Conservation (phyloP, 2,888 invertebrate species). For the Ichneumoninae sp. region DNA sequence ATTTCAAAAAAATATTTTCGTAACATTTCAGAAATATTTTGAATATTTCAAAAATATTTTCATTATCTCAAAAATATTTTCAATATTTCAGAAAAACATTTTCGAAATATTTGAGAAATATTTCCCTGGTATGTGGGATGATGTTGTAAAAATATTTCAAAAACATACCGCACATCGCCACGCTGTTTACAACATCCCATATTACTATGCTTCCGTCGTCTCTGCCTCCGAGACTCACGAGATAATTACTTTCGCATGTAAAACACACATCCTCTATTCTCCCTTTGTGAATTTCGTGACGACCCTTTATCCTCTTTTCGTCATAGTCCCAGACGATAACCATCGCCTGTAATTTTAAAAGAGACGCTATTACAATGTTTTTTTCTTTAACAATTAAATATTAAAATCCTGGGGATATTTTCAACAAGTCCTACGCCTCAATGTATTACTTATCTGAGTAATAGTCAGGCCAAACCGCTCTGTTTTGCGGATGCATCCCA, state of each 20-base stretch:
- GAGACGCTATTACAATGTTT: not conserved
- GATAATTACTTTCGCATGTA: slow-evolving; percentile 91
- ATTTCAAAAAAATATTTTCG: no score
- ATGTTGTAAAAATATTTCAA: not conserved
- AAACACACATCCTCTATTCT: slow-evolving; percentile 94
- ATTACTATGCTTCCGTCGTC: slow-evolving; percentile 96
- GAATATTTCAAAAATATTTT: no score
- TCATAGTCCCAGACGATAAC: slow-evolving; percentile 95
- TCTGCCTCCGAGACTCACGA: slow-evolving; percentile 94
- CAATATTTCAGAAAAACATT: no score
- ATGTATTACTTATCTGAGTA: no score
- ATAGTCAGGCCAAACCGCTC: no score
- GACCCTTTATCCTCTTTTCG: slow-evolving; percentile 87
- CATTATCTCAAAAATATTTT: no score
- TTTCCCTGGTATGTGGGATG: no score
- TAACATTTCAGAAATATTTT: no score
- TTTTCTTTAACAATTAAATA: not conserved
- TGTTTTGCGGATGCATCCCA: no score
- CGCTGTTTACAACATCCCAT: slow-evolving; percentile 89
- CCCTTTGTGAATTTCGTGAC: slow-evolving; percentile 94
- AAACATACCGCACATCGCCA: slow-evolving; percentile 85
- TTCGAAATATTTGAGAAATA: no score
- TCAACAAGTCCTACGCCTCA: no score
- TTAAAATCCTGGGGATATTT: no score
- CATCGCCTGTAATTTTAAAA: slow-evolving; percentile 86